Base-by-base conservation (phyloP, 2,797 vertebrate species). In the Acanthornis magna region DNA sequence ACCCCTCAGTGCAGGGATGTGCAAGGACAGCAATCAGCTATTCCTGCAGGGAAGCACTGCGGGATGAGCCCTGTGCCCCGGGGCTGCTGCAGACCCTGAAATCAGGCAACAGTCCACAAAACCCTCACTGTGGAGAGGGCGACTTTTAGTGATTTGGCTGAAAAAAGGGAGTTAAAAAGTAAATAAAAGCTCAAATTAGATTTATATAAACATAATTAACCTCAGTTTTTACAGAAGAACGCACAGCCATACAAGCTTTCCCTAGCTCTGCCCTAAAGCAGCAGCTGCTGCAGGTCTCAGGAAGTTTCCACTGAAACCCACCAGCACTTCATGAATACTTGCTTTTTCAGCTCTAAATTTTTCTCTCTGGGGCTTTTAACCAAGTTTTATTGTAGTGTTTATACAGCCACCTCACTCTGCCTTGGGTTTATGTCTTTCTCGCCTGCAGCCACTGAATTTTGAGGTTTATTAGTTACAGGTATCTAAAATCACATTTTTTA, bases 341-440 rank as follows among this genome's bases (percentile, higher is more conserved):
- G 38, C 14, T 77, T 88, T 80, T 88, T 34, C 73, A 48, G 61
- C 78, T 83, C 78, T 61, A 5, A 4, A 23, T 68, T 88, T 79
- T 79, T 91, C 89, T 88, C 89, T 74, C 91, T 19, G 53, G 72
- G 79, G 75, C 85, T 87, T 93, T 95, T 43, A 89, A 67, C 68
- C 30, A 43, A 82, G 57, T 87, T 87, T 92, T 91, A 92, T 50
- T 63, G 68, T 14, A 63, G 72, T 65, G 85, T 92, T 94, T 94
- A 80, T 47, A 63, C 7, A 93, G 75, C 67, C 70, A 83, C 66
- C 91, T 74, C 65, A 61, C 72, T 12, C 78, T 72, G 79, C 75
- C 48, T 73, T 89, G 77, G 79, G 68, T 53, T 93, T 87, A 77
- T 71, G 85, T 62, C 95, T 85, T 85, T 79, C 70, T 92, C 22